phyloP scores from a whole-genome alignment of 2,113 vertebrate species.

The Lasiurus borealis region DNA sequence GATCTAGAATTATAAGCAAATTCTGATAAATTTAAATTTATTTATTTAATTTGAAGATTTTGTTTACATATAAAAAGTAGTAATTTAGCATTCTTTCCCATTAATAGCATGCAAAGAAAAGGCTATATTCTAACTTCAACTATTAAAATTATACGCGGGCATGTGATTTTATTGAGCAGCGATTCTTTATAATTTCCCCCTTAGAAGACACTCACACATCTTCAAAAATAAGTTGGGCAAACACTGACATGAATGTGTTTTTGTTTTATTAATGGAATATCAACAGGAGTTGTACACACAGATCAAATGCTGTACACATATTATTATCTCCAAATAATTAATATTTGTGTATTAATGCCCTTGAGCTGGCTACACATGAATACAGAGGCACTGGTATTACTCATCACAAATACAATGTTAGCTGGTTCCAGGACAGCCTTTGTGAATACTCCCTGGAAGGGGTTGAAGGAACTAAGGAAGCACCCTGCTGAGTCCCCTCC shows the following conservation, averaged over 20 bases:
- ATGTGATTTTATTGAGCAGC: conserved; percentile 63
- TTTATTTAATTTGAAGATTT: conserved; percentile 39
- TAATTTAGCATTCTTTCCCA: conserved; percentile 39
- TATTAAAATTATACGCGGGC: conserved; percentile 61
- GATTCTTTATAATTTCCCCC: conserved; percentile 68
- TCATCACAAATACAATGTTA: conserved; percentile 78
- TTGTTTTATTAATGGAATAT: conserved; percentile 82
- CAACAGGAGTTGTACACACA: conserved; percentile 81
- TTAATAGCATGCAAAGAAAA: conserved; percentile 25
- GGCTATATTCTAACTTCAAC: conserved; percentile 36
- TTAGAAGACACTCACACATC: conserved; percentile 75
- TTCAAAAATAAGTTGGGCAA: conserved; percentile 81
- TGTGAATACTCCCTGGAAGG: conserved; percentile 74
- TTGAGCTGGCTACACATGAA: conserved; percentile 74
- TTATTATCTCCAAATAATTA: conserved; percentile 84
- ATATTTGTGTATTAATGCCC: conserved; percentile 83
- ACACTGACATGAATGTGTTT: conserved; percentile 79
- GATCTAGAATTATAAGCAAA: background rate
- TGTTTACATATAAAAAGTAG: background rate
- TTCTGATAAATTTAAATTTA: conserved; percentile 39
- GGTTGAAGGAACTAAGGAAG: conserved; percentile 76
- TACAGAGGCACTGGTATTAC: conserved; percentile 70
- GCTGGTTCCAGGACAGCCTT: conserved; percentile 75
- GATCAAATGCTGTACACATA: conserved; percentile 78
- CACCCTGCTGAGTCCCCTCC: conserved; percentile 76